These are phyloP conservation scores for Heliconius hermathena DNA, from an alignment of 1,140 invertebrate species.

Conservation along the genomic window DNA sequence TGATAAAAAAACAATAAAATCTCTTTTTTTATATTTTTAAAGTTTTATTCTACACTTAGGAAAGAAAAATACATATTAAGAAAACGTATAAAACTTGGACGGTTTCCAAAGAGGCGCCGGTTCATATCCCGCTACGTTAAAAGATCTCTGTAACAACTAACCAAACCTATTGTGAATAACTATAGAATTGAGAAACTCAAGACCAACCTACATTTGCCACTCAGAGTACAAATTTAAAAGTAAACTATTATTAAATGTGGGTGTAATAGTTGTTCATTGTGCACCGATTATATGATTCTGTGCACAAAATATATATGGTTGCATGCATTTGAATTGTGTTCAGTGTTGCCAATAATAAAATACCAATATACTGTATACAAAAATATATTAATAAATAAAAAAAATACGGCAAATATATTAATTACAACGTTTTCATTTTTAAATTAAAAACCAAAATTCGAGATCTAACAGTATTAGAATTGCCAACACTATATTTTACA, in stretches of 20 bases:
- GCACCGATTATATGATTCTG: conserved; percentile 19
- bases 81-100: too few species aligned
- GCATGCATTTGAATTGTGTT: conserved; percentile 33
- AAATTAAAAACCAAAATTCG: neutral
- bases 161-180: neutral
- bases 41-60: too few species aligned
- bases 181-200: conserved; percentile 7
- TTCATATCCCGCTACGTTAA: too few species aligned
- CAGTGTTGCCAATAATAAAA: neutral
- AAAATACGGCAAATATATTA: neutral
- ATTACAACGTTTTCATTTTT: neutral
- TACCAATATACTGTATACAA: neutral
- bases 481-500: conserved; percentile 1
- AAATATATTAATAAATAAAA: neutral
- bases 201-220: conserved; percentile 21
- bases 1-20: neutral
- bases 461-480: neutral
- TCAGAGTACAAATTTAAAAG: conserved; percentile 29
- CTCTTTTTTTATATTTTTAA: too few species aligned
- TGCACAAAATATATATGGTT: conserved; percentile 30
- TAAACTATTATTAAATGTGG: conserved; percentile 30
- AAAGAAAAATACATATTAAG: too few species aligned
- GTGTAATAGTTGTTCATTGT: conserved; percentile 29
- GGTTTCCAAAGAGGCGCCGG: too few species aligned
- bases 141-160: neutral